Evolutionary conservation across 2,888 invertebrate species (phyloP), one percentile per base, ranked within the genome.

Genomic region (Caenorhabditis zanzibari): DNA sequence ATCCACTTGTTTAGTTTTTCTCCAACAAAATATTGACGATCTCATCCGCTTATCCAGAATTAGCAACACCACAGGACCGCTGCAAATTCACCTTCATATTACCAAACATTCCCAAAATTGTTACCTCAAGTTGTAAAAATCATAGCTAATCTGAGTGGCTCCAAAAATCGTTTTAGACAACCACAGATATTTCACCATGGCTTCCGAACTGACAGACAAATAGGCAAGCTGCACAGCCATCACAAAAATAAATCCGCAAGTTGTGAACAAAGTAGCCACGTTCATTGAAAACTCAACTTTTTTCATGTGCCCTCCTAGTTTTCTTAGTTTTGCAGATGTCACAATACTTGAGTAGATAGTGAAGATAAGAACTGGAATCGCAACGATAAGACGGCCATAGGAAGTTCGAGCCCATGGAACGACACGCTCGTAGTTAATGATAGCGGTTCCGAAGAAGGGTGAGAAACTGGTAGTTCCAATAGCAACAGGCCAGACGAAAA

Each of bases 201-300:
- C 52, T 19, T 28, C 49, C 9, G 32, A 16, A 35, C 28, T 52
- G 19, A 35, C 22, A 19, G 22, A 4, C 10, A 66, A 44, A 49
- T 66, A 66, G 35, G 9, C 19, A 9, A 66, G 7, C 47, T 66
- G 66, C 22, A 66, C 16, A 19, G 22, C 35, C 9, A 52, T 32
- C 28, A 66, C 49, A n/a, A 66, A 35, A 28, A 66, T 1, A 32
- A 66, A 66, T 52, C 66, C 66, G 14, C 49, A 32, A 1, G 22
- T 12, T 32, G 66, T 66, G 52, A 66, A 66, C 16, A 66, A 32
- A 5, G 66, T 66, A 3, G 66, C 66, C 44, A 66, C 16, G 28
- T 49, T 52, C 66, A 66, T 66, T 22, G 66, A 66, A 9, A 66
- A 32, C 22, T 66, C 66, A 28, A 66, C 66, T 22, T 52, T 66